phyloP scores from a whole-genome alignment of 2,113 vertebrate genomes.

The Onychostoma macrolepis region DNA sequence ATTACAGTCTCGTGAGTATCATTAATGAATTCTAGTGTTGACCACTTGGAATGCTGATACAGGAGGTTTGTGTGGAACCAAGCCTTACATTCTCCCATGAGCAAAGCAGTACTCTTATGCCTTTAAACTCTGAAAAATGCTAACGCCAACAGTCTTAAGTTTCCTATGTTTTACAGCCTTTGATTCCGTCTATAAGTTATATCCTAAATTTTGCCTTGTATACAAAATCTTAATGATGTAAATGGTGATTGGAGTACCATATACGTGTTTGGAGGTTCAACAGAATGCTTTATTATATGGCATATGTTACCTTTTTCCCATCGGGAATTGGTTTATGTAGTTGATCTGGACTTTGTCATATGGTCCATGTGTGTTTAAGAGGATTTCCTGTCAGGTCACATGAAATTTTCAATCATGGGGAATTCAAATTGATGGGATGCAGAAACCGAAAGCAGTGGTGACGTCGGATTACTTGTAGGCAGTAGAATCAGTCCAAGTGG shows the following conservation, averaged over 20 bases:
- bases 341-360: conserved; percentile 2
- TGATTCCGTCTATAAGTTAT: conserved; percentile 6
- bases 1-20: conserved; percentile 23
- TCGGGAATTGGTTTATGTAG: neutral
- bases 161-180: neutral
- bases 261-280: conserved; percentile 6
- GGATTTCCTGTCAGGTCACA: conserved; percentile 33
- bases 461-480: neutral
- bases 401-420: neutral
- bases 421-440: neutral
- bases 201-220: neutral
- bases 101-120: neutral
- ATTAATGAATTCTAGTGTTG: conserved; percentile 46
- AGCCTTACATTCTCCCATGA: neutral
- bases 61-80: conserved; percentile 14
- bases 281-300: neutral
- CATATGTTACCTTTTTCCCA: neutral
- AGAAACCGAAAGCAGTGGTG: neutral
- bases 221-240: neutral
- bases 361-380: neutral
- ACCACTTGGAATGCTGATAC: conserved; percentile 41
- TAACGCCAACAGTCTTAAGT: conserved; percentile 14
- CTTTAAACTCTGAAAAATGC: neutral
- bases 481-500: neutral
- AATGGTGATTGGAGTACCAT: neutral